Evolutionary conservation across 2,113 vertebrate species (phyloP), one percentile per base, ranked within the genome.

Genomic region (Silurus asotus): DNA sequence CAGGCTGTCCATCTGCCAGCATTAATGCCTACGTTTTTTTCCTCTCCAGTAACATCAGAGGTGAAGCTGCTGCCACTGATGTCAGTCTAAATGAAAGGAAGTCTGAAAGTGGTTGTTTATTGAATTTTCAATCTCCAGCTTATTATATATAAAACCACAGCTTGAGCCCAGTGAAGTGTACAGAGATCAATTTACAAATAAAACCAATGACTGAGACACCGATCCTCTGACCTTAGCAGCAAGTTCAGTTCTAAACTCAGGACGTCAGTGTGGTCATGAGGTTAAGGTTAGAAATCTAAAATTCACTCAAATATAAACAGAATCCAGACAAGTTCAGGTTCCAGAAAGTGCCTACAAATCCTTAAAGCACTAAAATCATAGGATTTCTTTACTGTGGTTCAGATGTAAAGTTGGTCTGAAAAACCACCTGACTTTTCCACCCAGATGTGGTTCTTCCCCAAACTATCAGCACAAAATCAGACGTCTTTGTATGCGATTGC

Each of bases 41-140:
- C 84, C 49, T 85, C 86, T 37, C 77, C 64, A 58, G 81, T 76
- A 87, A 83, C 84, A 87, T 76, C 88, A 86, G 59, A 75, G 59
- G 14, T 81, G 84, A 45, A 89, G 80, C 78, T 74, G 23, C 78
- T 82, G 61, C 82, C 83, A 86, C 72, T 67, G 28, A 85, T 59
- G 80, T 87, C 83, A 25, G 65, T 87, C 45, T 84, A 67, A 87
- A 77, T 74, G 55, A 62, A 86, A 80, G n/a, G 81, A 53, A 86
- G 59, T 56, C 49, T 48, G 20, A 77, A 5, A 70, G 64, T 82
- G 64, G 64, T 67, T 72, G 7, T 72, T 49, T 49, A 72, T 72
- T 72, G 4, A 6, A 72, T 4, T 49, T 49, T 1, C 0, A 5
- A 20, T 51, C 3, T 17, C 37, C 2, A 28, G 19, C 25, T 45